Evolutionary conservation across 2,113 vertebrate genomes (phyloP).

Genomic region (Pampusana beccarii): DNA sequence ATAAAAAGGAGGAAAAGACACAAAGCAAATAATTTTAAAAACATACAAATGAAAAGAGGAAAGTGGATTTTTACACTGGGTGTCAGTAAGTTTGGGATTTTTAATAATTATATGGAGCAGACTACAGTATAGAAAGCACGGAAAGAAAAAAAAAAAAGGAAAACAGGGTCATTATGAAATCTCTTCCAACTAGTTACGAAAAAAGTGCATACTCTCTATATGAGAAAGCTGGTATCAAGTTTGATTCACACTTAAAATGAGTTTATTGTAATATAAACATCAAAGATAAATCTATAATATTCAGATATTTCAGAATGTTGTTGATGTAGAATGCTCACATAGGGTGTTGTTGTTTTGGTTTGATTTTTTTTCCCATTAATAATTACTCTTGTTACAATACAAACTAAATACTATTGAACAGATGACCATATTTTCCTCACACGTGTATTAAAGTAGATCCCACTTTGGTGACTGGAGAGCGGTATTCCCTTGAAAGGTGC

Average conservation of each 20-base stretch:
- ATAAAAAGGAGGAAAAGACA: not conserved
- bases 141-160: not conserved
- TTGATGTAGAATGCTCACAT: not conserved
- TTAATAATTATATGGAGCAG: not conserved
- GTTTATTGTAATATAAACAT: not conserved
- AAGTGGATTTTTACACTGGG: not conserved
- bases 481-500: not conserved
- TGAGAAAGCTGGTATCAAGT: not conserved
- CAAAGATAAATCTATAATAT: not conserved
- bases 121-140: not conserved
- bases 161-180: not conserved
- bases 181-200: not conserved
- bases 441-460: not conserved
- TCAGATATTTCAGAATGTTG: not conserved
- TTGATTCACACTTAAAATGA: not conserved
- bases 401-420: not conserved
- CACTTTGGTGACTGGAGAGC: not conserved
- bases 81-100: not conserved
- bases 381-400: not conserved
- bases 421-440: not conserved
- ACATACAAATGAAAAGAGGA: not conserved
- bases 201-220: accelerated
- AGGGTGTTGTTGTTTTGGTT: too few relatives aligned
- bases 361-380: not conserved
- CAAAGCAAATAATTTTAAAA: not conserved